A percentile compares a stretch with the other conserved stretches of the same genome.
These are phyloP conservation scores for Formica aserva DNA, from an alignment of 2,888 invertebrate species.

Conservation along the genomic window DNA sequence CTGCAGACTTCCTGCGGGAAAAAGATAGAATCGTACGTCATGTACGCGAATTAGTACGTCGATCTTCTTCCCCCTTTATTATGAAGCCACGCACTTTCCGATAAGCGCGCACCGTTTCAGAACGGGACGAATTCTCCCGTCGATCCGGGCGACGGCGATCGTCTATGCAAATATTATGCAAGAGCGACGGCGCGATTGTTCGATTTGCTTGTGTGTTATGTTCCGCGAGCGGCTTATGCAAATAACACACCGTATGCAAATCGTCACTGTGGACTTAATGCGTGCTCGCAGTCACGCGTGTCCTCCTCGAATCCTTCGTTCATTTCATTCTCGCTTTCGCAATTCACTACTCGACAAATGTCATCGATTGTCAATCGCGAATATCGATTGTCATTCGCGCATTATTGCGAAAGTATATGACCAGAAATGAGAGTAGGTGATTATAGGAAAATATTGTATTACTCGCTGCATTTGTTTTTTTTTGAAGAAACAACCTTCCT, in stretches of 20 bases:
- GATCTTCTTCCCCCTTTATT: not conserved
- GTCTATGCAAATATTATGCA: slow-evolving; percentile 62
- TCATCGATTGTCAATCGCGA: slow-evolving; percentile 22
- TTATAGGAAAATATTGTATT: not conserved
- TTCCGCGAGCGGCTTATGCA: slow-evolving; percentile 53
- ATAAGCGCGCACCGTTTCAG: slow-evolving; percentile 1
- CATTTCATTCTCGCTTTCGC: slow-evolving; percentile 21
- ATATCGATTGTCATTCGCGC: not conserved
- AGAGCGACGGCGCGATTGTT: slow-evolving; percentile 54
- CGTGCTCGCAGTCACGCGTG: slow-evolving; percentile 48
- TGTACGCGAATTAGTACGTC: slow-evolving; percentile 18
- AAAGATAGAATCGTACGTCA: slow-evolving; percentile 22
- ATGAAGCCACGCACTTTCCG: slow-evolving; percentile 15
- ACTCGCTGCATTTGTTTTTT: not conserved
- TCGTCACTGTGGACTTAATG: slow-evolving; percentile 42
- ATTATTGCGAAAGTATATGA: not conserved
- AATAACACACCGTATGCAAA: slow-evolving; percentile 55
- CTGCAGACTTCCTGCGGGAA: slow-evolving; percentile 11
- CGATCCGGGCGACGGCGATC: slow-evolving; percentile 44
- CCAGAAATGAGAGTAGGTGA: not conserved
- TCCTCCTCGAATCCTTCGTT: slow-evolving; percentile 22
- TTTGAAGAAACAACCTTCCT: not conserved
- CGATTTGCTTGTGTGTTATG: slow-evolving; percentile 58
- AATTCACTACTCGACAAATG: slow-evolving; percentile 6
- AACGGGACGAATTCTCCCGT: not conserved